These are phyloP conservation scores for Cydia fagiglandana DNA, from an alignment of 1,140 invertebrate species.

Conservation along the genomic window DNA sequence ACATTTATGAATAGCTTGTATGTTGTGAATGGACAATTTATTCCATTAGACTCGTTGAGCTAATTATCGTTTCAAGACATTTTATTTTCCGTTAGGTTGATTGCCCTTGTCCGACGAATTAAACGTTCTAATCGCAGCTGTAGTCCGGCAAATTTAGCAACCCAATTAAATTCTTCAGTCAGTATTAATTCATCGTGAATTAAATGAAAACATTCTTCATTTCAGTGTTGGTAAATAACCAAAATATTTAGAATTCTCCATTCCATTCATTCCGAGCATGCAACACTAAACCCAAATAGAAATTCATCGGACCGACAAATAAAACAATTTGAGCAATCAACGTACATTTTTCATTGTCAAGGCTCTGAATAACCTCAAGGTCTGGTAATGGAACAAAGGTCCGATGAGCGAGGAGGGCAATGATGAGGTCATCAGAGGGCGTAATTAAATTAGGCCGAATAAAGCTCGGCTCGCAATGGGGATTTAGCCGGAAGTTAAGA, in stretches of 20 bases:
- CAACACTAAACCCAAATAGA: conserved; percentile 25
- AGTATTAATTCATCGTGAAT: background rate
- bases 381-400: conserved; percentile 48
- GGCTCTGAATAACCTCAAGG: conserved; percentile 38
- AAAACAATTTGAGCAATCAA: conserved; percentile 30
- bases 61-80: conserved; percentile 1
- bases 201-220: background rate
- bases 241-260: background rate
- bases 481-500: conserved; percentile 39
- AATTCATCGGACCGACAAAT: conserved; percentile 14
- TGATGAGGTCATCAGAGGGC: conserved; percentile 57
- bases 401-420: conserved; percentile 38
- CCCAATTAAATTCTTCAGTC: background rate
- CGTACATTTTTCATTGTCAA: conserved; percentile 39
- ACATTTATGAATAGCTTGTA: conserved; percentile 21
- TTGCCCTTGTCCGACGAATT: too few species aligned
- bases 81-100: background rate
- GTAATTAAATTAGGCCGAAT: conserved; percentile 59
- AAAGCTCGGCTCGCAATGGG: conserved; percentile 43
- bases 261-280: conserved; percentile 6
- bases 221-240: background rate
- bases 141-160: background rate
- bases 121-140: too few species aligned
- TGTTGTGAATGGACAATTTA: background rate
- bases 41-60: background rate